These are phyloP conservation scores for Clunio marinus DNA, from an alignment of 2,888 invertebrate genomes.

Conservation along the genomic window DNA sequence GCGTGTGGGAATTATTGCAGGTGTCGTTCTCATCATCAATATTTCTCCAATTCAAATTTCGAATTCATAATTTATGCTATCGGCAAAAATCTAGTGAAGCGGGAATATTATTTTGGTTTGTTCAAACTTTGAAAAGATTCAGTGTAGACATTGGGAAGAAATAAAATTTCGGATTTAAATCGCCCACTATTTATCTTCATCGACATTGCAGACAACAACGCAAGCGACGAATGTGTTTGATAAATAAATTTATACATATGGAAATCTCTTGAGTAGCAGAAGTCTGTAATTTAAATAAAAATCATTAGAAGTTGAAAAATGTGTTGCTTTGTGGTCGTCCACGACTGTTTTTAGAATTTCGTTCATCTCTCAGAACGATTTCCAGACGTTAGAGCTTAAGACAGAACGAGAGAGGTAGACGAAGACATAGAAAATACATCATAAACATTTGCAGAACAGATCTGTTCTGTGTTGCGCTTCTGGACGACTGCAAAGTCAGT, in stretches of 20 bases:
- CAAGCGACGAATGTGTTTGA: not conserved
- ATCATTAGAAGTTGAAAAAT: too few relatives aligned
- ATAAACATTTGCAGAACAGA: slow-evolving; percentile 2
- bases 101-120: not conserved
- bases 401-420: too few relatives aligned
- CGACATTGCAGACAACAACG: too few relatives aligned
- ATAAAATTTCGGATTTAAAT: too few relatives aligned
- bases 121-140: not conserved
- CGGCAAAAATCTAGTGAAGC: slow-evolving; percentile 16
- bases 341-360: not conserved
- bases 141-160: not conserved
- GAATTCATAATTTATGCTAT: slow-evolving; percentile 10
- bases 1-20: not conserved
- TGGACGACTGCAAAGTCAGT: not conserved
- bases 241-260: not conserved
- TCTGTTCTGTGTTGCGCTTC: not conserved
- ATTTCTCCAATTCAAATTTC: not conserved
- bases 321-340: not conserved
- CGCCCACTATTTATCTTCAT: not conserved
- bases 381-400: not conserved
- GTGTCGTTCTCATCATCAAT: slow-evolving; percentile 31
- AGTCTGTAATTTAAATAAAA: too few relatives aligned
- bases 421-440: not conserved
- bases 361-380: not conserved
- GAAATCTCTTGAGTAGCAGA: not conserved